phyloP scores from a whole-genome alignment of 1,140 invertebrate species.

The Oryzaephilus surinamensis region DNA sequence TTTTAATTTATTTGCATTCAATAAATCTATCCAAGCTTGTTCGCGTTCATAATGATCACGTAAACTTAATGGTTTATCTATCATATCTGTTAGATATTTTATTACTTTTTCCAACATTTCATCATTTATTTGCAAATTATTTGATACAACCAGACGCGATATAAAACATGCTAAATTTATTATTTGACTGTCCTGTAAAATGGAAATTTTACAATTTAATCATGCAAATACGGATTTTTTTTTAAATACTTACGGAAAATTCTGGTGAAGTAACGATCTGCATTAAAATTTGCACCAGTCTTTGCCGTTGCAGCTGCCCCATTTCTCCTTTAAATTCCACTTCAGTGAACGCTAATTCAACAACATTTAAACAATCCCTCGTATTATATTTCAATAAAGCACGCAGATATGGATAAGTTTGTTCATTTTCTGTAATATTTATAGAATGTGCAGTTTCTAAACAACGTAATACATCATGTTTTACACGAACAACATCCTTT shows the following conservation, averaged over 20 bases:
- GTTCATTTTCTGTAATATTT: conserved; percentile 52
- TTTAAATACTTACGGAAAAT: conserved; percentile 52
- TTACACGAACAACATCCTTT: conserved; percentile 57
- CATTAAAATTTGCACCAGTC: conserved; percentile 70
- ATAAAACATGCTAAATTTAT: conserved; percentile 42
- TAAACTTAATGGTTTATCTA: conserved; percentile 30
- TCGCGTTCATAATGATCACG: conserved; percentile 59
- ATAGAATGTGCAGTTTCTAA: conserved; percentile 57
- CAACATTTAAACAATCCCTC: conserved; percentile 81
- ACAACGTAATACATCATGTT: conserved; percentile 60
- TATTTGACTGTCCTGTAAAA: conserved; percentile 38
- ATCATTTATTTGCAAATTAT: conserved; percentile 37
- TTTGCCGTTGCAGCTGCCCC: conserved; percentile 61
- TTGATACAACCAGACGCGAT: conserved; percentile 37
- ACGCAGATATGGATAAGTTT: conserved; percentile 67
- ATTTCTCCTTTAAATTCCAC: conserved; percentile 65
- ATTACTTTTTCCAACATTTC: conserved; percentile 36
- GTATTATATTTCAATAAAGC: conserved; percentile 78
- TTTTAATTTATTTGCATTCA: conserved; percentile 54
- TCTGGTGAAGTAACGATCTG: conserved; percentile 44
- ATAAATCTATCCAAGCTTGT: conserved; percentile 67
- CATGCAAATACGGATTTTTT: conserved; percentile 21
- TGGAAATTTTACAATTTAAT: too few species aligned
- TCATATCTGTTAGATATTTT: conserved; percentile 36
- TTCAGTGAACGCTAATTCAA: conserved; percentile 80